Conservation (phyloP, 1,140 invertebrate genomes). For the Meloidogyne hapla region DNA sequence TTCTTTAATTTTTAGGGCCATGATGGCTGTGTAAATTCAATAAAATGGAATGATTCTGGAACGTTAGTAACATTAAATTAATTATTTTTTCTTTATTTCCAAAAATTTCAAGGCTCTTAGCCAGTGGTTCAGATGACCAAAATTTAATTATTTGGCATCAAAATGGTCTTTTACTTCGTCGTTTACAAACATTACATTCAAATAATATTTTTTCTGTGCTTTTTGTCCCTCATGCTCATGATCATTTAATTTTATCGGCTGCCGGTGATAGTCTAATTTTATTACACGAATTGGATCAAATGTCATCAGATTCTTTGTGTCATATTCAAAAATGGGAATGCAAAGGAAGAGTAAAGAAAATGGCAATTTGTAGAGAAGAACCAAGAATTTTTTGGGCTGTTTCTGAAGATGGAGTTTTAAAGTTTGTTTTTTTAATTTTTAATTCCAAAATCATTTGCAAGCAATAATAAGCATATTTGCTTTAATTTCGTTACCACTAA, state of each 20-base stretch:
- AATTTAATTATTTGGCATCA: slow-evolving; percentile 31
- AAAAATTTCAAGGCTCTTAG: slow-evolving; percentile 21
- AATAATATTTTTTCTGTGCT: slow-evolving; percentile 39
- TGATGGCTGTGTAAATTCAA: slow-evolving; percentile 35
- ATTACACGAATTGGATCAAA: slow-evolving; percentile 34
- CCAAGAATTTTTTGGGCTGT: slow-evolving; percentile 36
- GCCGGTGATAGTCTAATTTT: slow-evolving; percentile 28
- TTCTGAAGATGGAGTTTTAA: slow-evolving; percentile 36
- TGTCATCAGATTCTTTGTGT: background rate
- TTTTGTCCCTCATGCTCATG: slow-evolving; percentile 18
- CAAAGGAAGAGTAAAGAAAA: slow-evolving; percentile 23
- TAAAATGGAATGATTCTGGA: slow-evolving; percentile 33
- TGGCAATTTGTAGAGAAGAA: slow-evolving; percentile 17
- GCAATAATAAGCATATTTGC: no score
- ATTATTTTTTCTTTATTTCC: background rate
- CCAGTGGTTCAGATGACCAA: slow-evolving; percentile 34
- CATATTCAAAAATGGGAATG: slow-evolving; percentile 38
- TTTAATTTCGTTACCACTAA: no score
- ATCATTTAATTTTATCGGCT: slow-evolving; percentile 25
- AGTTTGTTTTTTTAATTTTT: slow-evolving; percentile 13
- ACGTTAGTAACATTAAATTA: slow-evolving; percentile 15
- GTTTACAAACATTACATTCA: slow-evolving; percentile 24
- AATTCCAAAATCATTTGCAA: no score
- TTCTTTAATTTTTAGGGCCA: slow-evolving; percentile 24
- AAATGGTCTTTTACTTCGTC: slow-evolving; percentile 19